phyloP scores from a whole-genome alignment of 1,140 invertebrate species.

The Drosophila biarmipes region DNA sequence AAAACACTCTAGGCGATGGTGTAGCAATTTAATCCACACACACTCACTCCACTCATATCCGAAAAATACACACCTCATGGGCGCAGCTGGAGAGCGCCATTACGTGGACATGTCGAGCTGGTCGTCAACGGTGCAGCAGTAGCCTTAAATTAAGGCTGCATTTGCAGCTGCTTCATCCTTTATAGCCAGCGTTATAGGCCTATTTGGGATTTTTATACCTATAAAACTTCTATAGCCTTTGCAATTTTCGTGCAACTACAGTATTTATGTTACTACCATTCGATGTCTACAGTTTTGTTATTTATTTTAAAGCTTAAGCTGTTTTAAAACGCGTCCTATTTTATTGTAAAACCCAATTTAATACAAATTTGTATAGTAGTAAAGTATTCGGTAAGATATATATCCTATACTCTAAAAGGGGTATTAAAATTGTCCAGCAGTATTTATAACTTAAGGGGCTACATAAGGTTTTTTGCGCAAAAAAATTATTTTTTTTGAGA shows the following conservation, averaged over 20 bases:
- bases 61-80: constrained; percentile 10
- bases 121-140: neutral
- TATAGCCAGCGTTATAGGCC: neutral
- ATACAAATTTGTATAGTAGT: too few relatives aligned
- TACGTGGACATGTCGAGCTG: neutral
- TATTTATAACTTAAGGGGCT: neutral
- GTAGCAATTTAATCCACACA: neutral
- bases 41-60: constrained; percentile 19
- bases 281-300: neutral
- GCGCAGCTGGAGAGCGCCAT: neutral
- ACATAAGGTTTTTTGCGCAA: too few relatives aligned
- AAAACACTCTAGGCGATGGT: constrained; percentile 56
- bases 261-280: neutral
- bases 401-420: too few relatives aligned
- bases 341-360: neutral
- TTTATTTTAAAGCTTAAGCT: neutral
- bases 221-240: neutral
- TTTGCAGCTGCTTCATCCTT: neutral
- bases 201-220: neutral
- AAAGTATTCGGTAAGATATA: neutral
- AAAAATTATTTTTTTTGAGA: too few relatives aligned
- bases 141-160: too few relatives aligned
- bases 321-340: neutral
- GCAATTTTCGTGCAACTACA: neutral
- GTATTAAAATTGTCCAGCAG: neutral